phyloP scores from a whole-genome alignment of 2,797 vertebrate species.

The Pipistrellus pipistrellus region DNA sequence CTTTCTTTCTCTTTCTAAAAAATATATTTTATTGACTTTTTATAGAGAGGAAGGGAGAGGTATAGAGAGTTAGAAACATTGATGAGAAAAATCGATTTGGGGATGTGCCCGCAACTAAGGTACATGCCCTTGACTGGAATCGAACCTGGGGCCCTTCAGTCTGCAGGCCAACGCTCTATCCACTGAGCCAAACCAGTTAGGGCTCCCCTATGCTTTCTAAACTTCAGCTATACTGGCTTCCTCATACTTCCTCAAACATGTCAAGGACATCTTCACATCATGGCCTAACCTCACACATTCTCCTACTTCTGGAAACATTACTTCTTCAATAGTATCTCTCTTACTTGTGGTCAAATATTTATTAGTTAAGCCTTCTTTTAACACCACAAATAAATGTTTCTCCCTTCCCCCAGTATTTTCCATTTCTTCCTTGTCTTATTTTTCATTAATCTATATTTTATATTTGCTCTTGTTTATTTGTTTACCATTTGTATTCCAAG shows the following conservation, averaged over 20 bases:
- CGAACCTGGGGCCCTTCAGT: too few relatives aligned
- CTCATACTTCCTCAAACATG: background rate
- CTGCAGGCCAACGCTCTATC: too few relatives aligned
- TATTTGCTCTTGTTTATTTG: background rate
- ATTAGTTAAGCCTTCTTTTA: background rate
- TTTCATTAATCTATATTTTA: background rate
- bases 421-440: background rate
- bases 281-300: background rate
- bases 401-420: rapidly evolving
- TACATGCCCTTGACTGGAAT: too few relatives aligned
- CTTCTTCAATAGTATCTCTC: background rate
- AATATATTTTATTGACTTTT: too few relatives aligned
- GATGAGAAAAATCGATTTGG: too few relatives aligned
- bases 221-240: background rate
- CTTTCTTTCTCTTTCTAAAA: too few relatives aligned
- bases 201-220: background rate
- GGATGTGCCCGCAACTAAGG: too few relatives aligned
- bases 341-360: background rate
- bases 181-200: too few relatives aligned
- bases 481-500: background rate
- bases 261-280: rapidly evolving
- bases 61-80: too few relatives aligned
- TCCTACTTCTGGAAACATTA: background rate
- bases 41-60: too few relatives aligned
- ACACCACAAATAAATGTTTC: background rate